Base-by-base conservation (phyloP, 2,113 vertebrate species). In the Archilochus colubris region DNA sequence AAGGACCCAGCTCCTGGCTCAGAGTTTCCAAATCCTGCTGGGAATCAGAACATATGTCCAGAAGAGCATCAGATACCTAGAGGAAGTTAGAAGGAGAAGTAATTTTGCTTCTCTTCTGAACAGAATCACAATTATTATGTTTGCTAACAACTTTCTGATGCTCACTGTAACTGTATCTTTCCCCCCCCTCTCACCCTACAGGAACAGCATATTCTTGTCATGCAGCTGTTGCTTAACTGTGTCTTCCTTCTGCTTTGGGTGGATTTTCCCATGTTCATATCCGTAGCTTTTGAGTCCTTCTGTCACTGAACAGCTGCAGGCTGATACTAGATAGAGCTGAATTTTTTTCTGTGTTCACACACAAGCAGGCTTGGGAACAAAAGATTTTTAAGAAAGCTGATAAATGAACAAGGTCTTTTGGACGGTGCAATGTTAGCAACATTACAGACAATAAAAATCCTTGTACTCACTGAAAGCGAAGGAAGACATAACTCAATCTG, bases 271-370 rank as follows among this genome's bases (percentile, higher is more conserved):
- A 98, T 98, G 98, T 98, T 98, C 98, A 93, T 98, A 98, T 98
- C 98, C 94, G 88, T 92, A 98, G 98, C 97, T 97, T 98, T 98
- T 97, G 98, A 98, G 96, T 98, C 98, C 98, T 98, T 98, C 98
- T 98, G 98, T 98, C 98, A 97, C 95, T 94, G 97, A 98, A 98
- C 98, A 99, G 98, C 98, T 99, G 98, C 97, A 89, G 75, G 96
- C 97, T 98, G 98, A 98, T 98, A 98, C 92, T 94, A 97, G 96
- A 97, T 95, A 97, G 95, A 97, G 95, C 93, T 97, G 95, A 83
- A 72, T 97, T 97, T 91, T 91, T 93, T 96, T 94, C 95, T 95
- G 82, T 92, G 80, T 96, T 98, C 96, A 85, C 91, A 93, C 88
- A 96, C 83, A 94, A 90, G 94, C 88, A 85, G 58, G 82, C 92